phyloP scores from a whole-genome alignment of 2,888 invertebrate genomes.

The Pycnomerus fuliginosus region DNA sequence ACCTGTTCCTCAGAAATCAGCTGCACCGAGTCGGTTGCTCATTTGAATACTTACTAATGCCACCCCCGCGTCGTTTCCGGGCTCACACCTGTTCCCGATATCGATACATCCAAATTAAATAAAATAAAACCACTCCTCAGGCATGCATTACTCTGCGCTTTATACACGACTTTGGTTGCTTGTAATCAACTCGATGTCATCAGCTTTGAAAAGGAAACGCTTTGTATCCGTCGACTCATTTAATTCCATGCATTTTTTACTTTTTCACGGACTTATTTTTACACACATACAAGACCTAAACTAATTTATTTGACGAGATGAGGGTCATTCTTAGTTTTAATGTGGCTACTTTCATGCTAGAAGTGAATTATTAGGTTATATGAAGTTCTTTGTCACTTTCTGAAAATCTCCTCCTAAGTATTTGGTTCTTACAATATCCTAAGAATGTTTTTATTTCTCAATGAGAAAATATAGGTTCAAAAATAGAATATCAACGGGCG shows the following conservation, averaged over 20 bases:
- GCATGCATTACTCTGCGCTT: conserved; percentile 13
- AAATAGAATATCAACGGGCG: too few relatives aligned
- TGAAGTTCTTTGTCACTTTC: too few relatives aligned
- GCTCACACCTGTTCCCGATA: conserved; percentile 28
- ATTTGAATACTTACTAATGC: conserved; percentile 29
- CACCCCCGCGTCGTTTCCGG: conserved; percentile 29
- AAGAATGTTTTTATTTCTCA: too few relatives aligned
- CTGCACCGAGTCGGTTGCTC: conserved; percentile 27
- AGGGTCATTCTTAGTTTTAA: too few relatives aligned
- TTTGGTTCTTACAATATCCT: too few relatives aligned
- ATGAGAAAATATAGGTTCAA: too few relatives aligned
- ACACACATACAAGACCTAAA: too few relatives aligned
- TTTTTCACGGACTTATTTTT: too few relatives aligned
- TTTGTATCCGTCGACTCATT: conserved; percentile 7
- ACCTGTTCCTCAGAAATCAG: conserved; percentile 27
- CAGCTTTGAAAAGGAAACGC: conserved; percentile 12
- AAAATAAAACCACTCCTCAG: conserved; percentile 17
- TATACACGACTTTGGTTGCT: conserved; percentile 11
- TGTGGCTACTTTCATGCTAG: too few relatives aligned
- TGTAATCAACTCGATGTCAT: conserved; percentile 13
- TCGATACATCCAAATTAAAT: conserved; percentile 23
- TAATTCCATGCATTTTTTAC: conserved; percentile 6
- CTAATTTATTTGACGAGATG: too few relatives aligned
- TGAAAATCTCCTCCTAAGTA: too few relatives aligned
- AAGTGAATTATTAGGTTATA: too few relatives aligned